A percentile compares a stretch with the other conserved stretches of the same genome.
These are phyloP conservation scores for Labeo rohita DNA, from an alignment of 2,113 vertebrate genomes.

Conservation along the genomic window DNA sequence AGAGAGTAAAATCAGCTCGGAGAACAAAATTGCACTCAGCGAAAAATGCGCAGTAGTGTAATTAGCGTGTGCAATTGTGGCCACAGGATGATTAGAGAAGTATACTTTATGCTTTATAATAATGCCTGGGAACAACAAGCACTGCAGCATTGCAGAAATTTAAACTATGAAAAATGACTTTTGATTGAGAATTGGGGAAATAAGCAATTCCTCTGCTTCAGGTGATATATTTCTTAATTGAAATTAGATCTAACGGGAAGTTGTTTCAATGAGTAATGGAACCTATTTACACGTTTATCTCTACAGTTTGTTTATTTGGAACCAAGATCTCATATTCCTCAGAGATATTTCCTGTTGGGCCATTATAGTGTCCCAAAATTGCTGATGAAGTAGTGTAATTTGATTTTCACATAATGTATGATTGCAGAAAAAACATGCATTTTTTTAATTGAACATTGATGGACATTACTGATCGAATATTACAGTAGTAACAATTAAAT, in stretches of 20 bases:
- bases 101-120: constrained; percentile 34
- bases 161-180: not conserved
- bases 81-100: constrained; percentile 4
- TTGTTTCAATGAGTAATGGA: not conserved
- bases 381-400: not conserved
- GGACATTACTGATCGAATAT: no score
- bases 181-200: not conserved
- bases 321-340: not conserved
- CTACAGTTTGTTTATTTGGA: not conserved
- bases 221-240: not conserved
- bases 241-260: not conserved
- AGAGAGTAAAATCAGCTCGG: constrained; percentile 37
- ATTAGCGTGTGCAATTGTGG: constrained; percentile 42
- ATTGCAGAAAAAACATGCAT: not conserved
- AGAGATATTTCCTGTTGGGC: not conserved
- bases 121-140: not conserved
- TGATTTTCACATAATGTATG: not conserved
- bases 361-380: not conserved
- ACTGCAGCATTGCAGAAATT: not conserved
- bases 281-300: not conserved
- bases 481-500: no score
- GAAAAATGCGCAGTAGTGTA: constrained; percentile 38
- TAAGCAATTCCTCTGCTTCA: not conserved
- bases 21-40: constrained; percentile 32
- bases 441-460: not conserved